Base-by-base conservation (phyloP, 2,888 invertebrate genomes). In the Dicyrtomina minuta region DNA sequence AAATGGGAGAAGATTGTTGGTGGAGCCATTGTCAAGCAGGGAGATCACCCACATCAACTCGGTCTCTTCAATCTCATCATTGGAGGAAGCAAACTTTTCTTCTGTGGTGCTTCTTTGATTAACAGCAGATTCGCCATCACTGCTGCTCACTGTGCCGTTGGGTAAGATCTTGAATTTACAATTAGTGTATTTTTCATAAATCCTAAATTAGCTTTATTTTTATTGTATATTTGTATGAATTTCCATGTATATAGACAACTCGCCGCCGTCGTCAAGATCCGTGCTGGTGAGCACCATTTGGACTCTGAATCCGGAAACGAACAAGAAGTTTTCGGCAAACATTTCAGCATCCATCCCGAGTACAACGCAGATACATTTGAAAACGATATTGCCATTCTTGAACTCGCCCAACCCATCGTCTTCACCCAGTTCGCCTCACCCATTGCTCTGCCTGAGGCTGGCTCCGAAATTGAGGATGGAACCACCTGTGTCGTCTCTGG, bases 301-400 rank as follows among this genome's bases (percentile, higher is more conserved):
- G 46, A 64, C 49, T 3, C 15, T 8, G 1, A 4, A 5, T 51
- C 49, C 17, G 64, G 64, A 17, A 24, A 12, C 15, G 64, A 64
- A 51, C 64, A 64, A 33, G 64, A 64, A 17, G 5, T 17, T 1
- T 2, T 2, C 12, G 64, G 49, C 20, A 26, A 49, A n/a, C 3
- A 13, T 26, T 6, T 64, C 17, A 64, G 15, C 27, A 6, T 33
- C 33, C 64, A 64, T 20, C 22, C 20, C 2, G 51, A 26, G 3
- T 64, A 64, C 51, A n/a, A 64, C 20, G n/a, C 22, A 3, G 20
- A 64, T 15, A n/a, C 24, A 4, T 6, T 27, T 5, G 46, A 2
- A 4, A 64, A 64, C 17, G 64, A 64, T 17, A 64, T 64, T 33
- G 51, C 64, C 20, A 12, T 64, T 33, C 26, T 64, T 17, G 27